phyloP scores from a whole-genome alignment of 2,888 invertebrate genomes.

The Tetragnatha montana region DNA sequence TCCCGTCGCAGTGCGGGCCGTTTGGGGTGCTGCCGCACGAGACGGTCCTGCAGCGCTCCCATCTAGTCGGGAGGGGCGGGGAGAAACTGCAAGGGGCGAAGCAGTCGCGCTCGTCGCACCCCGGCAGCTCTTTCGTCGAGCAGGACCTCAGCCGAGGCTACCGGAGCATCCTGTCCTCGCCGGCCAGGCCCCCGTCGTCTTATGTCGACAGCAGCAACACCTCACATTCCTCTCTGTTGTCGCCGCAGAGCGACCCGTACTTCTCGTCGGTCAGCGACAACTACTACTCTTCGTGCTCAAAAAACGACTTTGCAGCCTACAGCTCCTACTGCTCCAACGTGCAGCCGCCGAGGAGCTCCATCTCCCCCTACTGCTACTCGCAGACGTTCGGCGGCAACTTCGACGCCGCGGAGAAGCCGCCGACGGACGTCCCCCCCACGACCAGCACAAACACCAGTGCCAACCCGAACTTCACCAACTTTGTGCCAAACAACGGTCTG shows the following conservation, averaged over 20 bases:
- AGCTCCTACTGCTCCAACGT: slow-evolving; percentile 68
- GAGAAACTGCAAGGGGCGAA: slow-evolving; percentile 68
- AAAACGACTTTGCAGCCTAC: slow-evolving; percentile 69
- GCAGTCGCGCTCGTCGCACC: slow-evolving; percentile 47
- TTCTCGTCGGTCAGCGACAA: slow-evolving; percentile 70
- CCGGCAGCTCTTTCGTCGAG: slow-evolving; percentile 60
- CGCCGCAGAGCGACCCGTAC: slow-evolving; percentile 69
- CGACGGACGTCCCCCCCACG: slow-evolving; percentile 45
- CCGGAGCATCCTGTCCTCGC: slow-evolving; percentile 67
- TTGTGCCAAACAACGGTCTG: slow-evolving; percentile 70
- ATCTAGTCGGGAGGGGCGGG: slow-evolving; percentile 62
- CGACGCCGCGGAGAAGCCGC: slow-evolving; percentile 40
- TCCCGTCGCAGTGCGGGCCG: slow-evolving; percentile 72
- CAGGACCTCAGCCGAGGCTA: slow-evolving; percentile 69
- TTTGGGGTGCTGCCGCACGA: slow-evolving; percentile 73
- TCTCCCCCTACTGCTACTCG: slow-evolving; percentile 68
- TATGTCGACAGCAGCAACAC: slow-evolving; percentile 63
- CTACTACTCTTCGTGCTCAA: slow-evolving; percentile 69
- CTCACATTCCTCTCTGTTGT: slow-evolving; percentile 66
- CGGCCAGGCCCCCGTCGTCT: slow-evolving; percentile 69
- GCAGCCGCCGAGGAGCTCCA: slow-evolving; percentile 65
- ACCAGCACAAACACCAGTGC: slow-evolving; percentile 67
- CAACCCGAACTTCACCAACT: slow-evolving; percentile 66
- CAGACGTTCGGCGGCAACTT: slow-evolving; percentile 63
- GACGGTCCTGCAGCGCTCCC: slow-evolving; percentile 72